A percentile compares a stretch with the other conserved stretches of the same genome.
phyloP scores from a whole-genome alignment of 2,888 invertebrate species.

The Amiota mariae region DNA sequence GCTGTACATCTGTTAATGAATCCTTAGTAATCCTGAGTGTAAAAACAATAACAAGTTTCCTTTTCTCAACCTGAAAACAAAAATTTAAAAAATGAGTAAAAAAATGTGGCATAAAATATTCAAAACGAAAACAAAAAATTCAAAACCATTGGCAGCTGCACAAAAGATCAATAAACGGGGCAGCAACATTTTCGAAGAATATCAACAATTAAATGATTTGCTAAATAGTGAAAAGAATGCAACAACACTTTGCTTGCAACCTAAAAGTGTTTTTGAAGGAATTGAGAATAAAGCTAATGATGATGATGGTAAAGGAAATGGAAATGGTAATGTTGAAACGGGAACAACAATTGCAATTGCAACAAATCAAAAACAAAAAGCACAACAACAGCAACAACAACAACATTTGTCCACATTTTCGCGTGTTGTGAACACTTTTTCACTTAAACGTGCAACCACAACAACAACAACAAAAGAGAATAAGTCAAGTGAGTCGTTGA shows the following conservation, averaged over 20 bases:
- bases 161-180: conserved; percentile 63
- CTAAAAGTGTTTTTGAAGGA: conserved; percentile 39
- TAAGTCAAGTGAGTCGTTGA: conserved; percentile 61
- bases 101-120: conserved; percentile 74
- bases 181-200: conserved; percentile 69
- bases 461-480: conserved; percentile 44
- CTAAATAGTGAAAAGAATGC: conserved; percentile 50
- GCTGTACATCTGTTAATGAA: neutral
- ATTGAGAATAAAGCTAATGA: neutral
- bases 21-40: too few species aligned
- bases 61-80: neutral
- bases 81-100: conserved; percentile 65
- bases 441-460: conserved; percentile 50
- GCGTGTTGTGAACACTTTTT: conserved; percentile 66
- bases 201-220: conserved; percentile 64
- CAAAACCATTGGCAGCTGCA: conserved; percentile 44
- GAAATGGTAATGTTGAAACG: conserved; percentile 52
- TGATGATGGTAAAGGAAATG: too few species aligned
- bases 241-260: conserved; percentile 10
- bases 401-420: conserved; percentile 68
- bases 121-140: conserved; percentile 69
- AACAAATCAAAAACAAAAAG: conserved; percentile 45
- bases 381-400: conserved; percentile 33
- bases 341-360: conserved; percentile 49
- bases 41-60: neutral